Conservation (phyloP, 2,113 vertebrate species). For the Notiomystis cincta region DNA sequence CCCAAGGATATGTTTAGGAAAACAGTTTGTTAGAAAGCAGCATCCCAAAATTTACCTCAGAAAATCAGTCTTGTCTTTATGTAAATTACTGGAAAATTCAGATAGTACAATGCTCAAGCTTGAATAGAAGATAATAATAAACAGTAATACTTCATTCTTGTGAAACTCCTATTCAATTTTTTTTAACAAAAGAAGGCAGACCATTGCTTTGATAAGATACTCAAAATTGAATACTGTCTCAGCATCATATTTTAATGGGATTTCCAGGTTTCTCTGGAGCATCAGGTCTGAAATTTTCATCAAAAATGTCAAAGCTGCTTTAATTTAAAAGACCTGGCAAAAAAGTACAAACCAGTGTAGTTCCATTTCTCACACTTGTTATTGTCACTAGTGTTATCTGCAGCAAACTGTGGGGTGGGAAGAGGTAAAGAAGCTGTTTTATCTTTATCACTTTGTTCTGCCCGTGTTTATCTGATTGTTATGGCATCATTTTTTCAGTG, state of each 20-base stretch:
- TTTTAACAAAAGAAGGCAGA: neutral
- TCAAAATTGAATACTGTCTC: neutral
- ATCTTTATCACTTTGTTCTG: neutral
- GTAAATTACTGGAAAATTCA: neutral
- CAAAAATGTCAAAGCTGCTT: neutral
- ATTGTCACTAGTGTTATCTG: neutral
- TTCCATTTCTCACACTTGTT: neutral
- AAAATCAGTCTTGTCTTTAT: neutral
- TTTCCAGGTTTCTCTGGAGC: neutral
- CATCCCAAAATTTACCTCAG: accelerated
- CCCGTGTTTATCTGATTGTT: neutral
- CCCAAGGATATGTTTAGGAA: neutral
- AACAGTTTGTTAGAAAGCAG: neutral
- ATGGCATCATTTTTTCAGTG: neutral
- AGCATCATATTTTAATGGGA: neutral
- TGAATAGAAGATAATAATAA: neutral
- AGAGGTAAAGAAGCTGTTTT: neutral
- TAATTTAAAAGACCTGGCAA: neutral
- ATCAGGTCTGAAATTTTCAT: neutral
- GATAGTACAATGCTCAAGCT: neutral
- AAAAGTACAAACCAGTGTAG: neutral
- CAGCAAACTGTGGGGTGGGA: neutral
- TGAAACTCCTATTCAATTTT: neutral
- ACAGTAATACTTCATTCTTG: neutral
- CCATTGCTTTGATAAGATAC: neutral